phyloP scores from a whole-genome alignment of 2,888 invertebrate species.

The Apamea sordens region DNA sequence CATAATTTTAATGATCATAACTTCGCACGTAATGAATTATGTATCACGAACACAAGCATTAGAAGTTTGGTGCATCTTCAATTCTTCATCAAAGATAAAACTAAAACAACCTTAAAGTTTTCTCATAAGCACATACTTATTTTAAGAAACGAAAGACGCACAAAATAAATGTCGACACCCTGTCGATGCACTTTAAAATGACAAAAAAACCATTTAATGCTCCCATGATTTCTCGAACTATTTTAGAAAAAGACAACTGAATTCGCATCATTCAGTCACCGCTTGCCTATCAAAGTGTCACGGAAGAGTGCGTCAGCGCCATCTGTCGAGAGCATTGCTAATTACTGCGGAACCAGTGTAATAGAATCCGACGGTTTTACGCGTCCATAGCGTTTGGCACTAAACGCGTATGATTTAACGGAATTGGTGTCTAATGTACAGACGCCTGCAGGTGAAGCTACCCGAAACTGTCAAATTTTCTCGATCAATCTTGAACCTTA shows the following conservation, averaged over 20 bases:
- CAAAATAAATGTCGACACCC: not conserved
- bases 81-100: not conserved
- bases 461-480: too few species aligned
- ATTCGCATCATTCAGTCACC: conserved; percentile 24
- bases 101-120: not conserved
- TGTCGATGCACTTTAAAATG: not conserved
- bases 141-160: not conserved
- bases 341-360: conserved; percentile 23
- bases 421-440: not conserved
- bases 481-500: too few species aligned
- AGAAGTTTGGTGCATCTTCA: not conserved
- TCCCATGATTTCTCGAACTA: not conserved
- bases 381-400: conserved; percentile 1
- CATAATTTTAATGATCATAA: not conserved
- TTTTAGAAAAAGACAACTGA: not conserved
- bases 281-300: conserved; percentile 14
- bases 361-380: conserved; percentile 8
- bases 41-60: not conserved
- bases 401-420: conserved; percentile 16
- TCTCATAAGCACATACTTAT: not conserved
- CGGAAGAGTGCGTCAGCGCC: conserved; percentile 30
- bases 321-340: conserved; percentile 48
- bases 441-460: too few species aligned
- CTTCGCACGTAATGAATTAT: not conserved
- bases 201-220: not conserved